These are phyloP conservation scores for Enteromius thamalakanensis DNA, from an alignment of 2,797 vertebrate genomes.

Conservation along the genomic window DNA sequence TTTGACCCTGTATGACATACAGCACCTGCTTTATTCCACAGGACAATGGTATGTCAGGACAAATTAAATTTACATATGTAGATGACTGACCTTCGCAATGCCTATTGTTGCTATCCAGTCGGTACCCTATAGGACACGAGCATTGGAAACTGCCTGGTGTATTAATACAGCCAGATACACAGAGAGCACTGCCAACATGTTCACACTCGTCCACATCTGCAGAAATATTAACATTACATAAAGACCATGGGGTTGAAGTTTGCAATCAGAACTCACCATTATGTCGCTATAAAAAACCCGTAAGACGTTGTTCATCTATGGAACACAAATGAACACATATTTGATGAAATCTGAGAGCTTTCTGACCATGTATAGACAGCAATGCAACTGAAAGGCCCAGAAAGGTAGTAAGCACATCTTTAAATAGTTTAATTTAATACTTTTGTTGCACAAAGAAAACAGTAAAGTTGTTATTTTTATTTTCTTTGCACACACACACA, in stretches of 20 bases:
- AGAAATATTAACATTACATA: neutral
- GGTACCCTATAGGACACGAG: constrained; percentile 67
- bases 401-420: neutral
- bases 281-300: neutral
- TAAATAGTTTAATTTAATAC: neutral
- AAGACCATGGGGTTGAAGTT: neutral
- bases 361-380: neutral
- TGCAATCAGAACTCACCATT: neutral
- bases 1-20: neutral
- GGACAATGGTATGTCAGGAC: neutral
- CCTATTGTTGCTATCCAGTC: constrained; percentile 47
- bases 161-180: constrained; percentile 70
- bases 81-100: constrained; percentile 65
- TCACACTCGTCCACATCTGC: constrained; percentile 72
- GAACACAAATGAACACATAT: neutral
- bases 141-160: constrained; percentile 68
- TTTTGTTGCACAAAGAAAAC: neutral
- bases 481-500: neutral
- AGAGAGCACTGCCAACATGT: constrained; percentile 60
- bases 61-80: constrained; percentile 3
- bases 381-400: neutral
- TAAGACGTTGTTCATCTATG: neutral
- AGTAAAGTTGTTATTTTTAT: neutral
- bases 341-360: neutral
- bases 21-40: neutral